Evolutionary conservation across 2,113 vertebrate species (phyloP).

Genomic region (Strix aluco): DNA sequence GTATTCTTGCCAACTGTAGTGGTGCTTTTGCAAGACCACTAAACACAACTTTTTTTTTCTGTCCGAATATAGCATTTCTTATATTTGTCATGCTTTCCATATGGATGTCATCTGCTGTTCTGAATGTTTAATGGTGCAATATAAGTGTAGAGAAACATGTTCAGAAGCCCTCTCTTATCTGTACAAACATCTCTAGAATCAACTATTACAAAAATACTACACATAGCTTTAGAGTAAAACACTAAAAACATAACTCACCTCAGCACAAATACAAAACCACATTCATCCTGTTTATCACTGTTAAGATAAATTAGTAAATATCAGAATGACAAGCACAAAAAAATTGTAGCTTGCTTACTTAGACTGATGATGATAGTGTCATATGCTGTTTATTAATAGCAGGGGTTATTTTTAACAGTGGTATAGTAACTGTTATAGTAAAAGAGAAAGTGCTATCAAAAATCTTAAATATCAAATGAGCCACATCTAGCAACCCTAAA

Average conservation of each 20-base stretch:
- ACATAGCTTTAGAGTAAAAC: neutral
- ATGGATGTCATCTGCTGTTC: conserved; percentile 55
- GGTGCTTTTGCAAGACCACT: conserved; percentile 49
- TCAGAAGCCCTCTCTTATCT: conserved; percentile 1
- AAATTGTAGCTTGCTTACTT: neutral
- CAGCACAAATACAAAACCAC: neutral
- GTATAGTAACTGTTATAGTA: neutral
- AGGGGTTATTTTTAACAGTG: neutral
- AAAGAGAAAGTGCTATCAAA: neutral
- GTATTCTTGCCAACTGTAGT: conserved; percentile 6
- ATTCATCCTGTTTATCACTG: neutral
- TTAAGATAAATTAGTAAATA: neutral
- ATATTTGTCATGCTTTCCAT: conserved; percentile 37
- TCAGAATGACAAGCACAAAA: neutral
- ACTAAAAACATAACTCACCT: conserved; percentile 12
- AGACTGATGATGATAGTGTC: neutral
- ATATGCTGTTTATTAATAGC: neutral
- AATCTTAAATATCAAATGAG: neutral
- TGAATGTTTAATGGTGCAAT: neutral
- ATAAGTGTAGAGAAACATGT: neutral
- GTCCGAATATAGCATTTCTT: conserved; percentile 19
- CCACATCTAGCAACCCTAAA: neutral
- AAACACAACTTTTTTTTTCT: conserved; percentile 22
- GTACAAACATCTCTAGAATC: conserved; percentile 1
- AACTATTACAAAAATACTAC: neutral